Evolutionary conservation across 2,113 vertebrate species (phyloP).

Genomic region (Glaucomys volans): DNA sequence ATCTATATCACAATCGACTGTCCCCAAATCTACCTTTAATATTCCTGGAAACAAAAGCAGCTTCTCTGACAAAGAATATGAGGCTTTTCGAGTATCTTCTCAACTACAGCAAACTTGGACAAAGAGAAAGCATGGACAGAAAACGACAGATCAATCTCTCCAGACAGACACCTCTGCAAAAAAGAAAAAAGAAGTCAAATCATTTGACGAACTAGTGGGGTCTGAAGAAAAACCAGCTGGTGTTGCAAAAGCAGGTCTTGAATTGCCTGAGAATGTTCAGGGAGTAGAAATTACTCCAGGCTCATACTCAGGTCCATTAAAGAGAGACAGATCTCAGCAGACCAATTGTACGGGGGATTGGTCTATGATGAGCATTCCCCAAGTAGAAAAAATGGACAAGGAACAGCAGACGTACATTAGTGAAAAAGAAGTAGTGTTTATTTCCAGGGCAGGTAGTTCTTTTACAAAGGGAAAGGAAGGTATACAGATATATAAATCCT

Average conservation of each 20-base stretch:
- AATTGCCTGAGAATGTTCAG: conserved; percentile 15
- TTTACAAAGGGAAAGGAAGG: conserved; percentile 33
- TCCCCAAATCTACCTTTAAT: conserved; percentile 51
- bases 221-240: conserved; percentile 43
- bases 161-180: conserved; percentile 46
- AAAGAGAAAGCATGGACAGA: conserved; percentile 52
- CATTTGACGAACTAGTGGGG: neutral
- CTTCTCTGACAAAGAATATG: conserved; percentile 40
- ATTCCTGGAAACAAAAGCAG: conserved; percentile 65
- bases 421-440: conserved; percentile 2
- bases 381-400: conserved; percentile 63
- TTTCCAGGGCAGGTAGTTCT: neutral
- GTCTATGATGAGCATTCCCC: neutral
- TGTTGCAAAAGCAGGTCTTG: neutral
- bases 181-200: conserved; percentile 30
- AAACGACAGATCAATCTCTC: conserved; percentile 53
- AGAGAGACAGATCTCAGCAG: conserved; percentile 75
- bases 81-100: conserved; percentile 66
- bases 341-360: conserved; percentile 69
- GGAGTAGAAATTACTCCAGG: conserved; percentile 4
- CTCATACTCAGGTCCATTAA: neutral
- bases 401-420: conserved; percentile 67
- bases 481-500: neutral
- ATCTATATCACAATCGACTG: neutral
- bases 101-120: conserved; percentile 76